A percentile compares a stretch with the other conserved stretches of the same genome.
Evolutionary conservation across 2,113 vertebrate genomes (phyloP).

Genomic region (Eulemur rufifrons): DNA sequence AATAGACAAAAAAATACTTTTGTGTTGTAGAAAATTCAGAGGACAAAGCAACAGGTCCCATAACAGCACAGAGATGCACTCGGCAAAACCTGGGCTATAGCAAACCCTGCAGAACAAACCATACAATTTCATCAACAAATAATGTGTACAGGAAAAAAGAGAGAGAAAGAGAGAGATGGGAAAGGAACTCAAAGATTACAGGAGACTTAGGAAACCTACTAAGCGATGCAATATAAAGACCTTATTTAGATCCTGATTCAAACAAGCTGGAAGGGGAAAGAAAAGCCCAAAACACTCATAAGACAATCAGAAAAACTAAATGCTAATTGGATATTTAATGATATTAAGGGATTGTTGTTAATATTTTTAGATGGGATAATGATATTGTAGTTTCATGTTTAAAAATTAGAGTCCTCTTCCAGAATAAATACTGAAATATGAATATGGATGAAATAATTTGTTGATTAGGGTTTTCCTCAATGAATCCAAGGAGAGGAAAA

Average conservation of each 20-base stretch:
- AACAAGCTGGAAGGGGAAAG: neutral
- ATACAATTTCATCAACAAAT: neutral
- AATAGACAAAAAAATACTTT: neutral
- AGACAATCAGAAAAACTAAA: neutral
- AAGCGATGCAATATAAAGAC: neutral
- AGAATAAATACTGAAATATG: neutral
- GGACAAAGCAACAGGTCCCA: neutral
- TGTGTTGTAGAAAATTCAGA: neutral
- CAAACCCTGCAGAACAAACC: neutral
- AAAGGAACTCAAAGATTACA: neutral
- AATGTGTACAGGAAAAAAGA: neutral
- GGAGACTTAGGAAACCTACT: neutral
- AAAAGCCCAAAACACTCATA: neutral
- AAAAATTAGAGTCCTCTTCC: neutral
- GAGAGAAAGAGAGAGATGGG: too few species aligned
- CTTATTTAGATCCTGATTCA: neutral
- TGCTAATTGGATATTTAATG: neutral
- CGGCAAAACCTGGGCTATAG: neutral
- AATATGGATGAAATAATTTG: slow-evolving; percentile 12
- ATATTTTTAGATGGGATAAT: slow-evolving; percentile 8
- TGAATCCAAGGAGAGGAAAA: neutral
- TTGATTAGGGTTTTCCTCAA: neutral
- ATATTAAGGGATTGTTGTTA: neutral
- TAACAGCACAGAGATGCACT: neutral
- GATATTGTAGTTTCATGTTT: neutral